Conservation (phyloP, 2,113 vertebrate species). For the Sardina pilchardus region DNA sequence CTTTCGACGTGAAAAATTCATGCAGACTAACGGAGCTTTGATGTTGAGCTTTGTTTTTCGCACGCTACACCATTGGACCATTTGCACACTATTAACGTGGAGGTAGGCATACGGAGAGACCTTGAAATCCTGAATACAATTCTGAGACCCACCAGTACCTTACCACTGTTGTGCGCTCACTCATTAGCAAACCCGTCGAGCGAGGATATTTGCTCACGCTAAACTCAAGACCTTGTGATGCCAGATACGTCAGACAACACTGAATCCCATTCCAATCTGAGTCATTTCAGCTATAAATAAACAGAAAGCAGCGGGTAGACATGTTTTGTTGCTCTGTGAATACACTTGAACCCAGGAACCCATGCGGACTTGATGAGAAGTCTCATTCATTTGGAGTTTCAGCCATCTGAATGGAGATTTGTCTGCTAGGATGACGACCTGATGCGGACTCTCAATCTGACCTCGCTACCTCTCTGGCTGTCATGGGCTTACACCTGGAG, state of each 20-base stretch:
- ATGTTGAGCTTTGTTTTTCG: neutral
- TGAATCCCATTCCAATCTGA: neutral
- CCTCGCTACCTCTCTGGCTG: constrained; percentile 5
- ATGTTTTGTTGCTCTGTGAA: neutral
- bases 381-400: neutral
- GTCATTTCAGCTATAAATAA: constrained; percentile 1
- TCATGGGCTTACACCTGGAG: neutral
- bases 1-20: neutral
- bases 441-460: neutral
- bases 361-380: neutral
- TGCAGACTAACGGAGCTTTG: constrained; percentile 14
- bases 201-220: neutral
- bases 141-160: neutral
- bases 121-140: neutral
- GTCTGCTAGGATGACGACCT: neutral
- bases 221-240: neutral
- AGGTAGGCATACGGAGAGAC: too few species aligned
- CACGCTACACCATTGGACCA: neutral
- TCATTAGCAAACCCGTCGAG: neutral
- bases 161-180: neutral
- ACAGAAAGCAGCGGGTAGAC: neutral
- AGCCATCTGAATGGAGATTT: neutral
- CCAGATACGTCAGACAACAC: neutral
- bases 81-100: neutral
- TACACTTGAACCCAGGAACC: neutral